These are phyloP conservation scores for Callionymus lyra DNA, from an alignment of 2,113 vertebrate genomes.

Conservation along the genomic window DNA sequence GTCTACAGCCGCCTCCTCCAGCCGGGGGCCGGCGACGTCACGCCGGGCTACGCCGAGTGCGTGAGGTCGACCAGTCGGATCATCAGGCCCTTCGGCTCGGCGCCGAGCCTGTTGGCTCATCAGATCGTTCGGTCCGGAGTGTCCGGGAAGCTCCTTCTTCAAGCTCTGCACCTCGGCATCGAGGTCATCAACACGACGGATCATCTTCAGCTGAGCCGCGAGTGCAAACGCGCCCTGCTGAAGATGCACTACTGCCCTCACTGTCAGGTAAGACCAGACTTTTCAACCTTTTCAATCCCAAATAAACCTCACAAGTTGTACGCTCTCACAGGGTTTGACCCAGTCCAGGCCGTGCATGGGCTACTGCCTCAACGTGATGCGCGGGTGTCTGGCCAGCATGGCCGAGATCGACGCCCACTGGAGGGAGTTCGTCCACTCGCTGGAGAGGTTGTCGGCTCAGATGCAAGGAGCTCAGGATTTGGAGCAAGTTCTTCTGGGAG, in stretches of 20 bases:
- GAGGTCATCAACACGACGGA: conserved; percentile 90
- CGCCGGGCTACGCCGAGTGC: conserved; percentile 69
- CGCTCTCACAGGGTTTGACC: conserved; percentile 58
- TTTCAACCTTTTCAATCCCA: conserved; percentile 15
- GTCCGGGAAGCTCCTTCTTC: conserved; percentile 70
- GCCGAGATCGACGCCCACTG: conserved; percentile 81
- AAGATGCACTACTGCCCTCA: conserved; percentile 79
- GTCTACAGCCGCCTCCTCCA: conserved; percentile 74
- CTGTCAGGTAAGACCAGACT: conserved; percentile 61
- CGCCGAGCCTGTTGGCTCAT: conserved; percentile 56
- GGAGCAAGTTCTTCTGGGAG: conserved; percentile 73
- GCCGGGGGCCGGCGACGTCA: conserved; percentile 54
- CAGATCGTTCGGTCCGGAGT: conserved; percentile 66
- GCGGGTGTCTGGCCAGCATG: conserved; percentile 77
- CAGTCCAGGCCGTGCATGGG: conserved; percentile 79
- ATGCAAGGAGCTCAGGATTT: conserved; percentile 65
- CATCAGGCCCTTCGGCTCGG: conserved; percentile 64
- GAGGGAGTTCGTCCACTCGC: conserved; percentile 70
- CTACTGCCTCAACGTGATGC: conserved; percentile 79
- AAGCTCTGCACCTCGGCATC: conserved; percentile 80
- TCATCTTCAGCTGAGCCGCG: conserved; percentile 73
- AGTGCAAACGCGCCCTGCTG: conserved; percentile 75
- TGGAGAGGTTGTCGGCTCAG: conserved; percentile 72
- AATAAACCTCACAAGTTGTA: conserved; percentile 12
- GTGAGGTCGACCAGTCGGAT: conserved; percentile 54